Percentiles rank a stretch among this genome's conserved stretches.
Conservation (phyloP, 2,888 invertebrate genomes). For the Volucella inanis region DNA sequence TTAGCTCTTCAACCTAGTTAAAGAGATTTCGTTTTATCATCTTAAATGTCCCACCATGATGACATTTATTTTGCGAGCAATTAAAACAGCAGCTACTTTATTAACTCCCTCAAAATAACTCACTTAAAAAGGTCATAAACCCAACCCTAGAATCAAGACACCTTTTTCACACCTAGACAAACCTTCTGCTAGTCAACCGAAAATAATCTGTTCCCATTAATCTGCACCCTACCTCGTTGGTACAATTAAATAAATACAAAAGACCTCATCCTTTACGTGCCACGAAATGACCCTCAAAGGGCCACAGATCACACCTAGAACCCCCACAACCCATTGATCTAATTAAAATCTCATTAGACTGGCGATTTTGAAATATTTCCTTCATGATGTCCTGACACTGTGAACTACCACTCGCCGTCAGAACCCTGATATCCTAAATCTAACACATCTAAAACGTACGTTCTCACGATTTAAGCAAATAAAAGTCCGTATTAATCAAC, state of each 20-base stretch:
- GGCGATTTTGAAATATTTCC: constrained; percentile 24
- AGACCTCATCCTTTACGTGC: background rate
- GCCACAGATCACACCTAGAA: background rate
- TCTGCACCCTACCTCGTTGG: constrained; percentile 15
- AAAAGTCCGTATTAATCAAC: constrained; percentile 54
- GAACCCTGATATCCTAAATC: background rate
- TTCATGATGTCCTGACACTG: constrained; percentile 30
- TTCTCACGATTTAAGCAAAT: constrained; percentile 53
- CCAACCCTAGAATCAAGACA: constrained; percentile 46
- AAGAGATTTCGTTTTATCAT: background rate
- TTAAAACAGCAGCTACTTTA: constrained; percentile 42
- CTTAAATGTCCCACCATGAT: background rate
- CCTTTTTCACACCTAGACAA: constrained; percentile 16
- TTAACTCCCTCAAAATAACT: constrained; percentile 31
- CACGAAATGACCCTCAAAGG: constrained; percentile 4
- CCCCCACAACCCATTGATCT: background rate
- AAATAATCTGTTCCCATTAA: constrained; percentile 35
- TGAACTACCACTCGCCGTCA: constrained; percentile 26
- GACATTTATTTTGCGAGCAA: constrained; percentile 29
- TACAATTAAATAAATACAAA: constrained; percentile 20
- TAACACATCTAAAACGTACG: constrained; percentile 1
- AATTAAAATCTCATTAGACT: constrained; percentile 58
- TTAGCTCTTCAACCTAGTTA: background rate
- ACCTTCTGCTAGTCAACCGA: constrained; percentile 12
- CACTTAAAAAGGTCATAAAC: constrained; percentile 36